Percentiles rank a stretch among this genome's conserved stretches.
Evolutionary conservation across 2,888 invertebrate species (phyloP).

Genomic region (Campoplex capitator): DNA sequence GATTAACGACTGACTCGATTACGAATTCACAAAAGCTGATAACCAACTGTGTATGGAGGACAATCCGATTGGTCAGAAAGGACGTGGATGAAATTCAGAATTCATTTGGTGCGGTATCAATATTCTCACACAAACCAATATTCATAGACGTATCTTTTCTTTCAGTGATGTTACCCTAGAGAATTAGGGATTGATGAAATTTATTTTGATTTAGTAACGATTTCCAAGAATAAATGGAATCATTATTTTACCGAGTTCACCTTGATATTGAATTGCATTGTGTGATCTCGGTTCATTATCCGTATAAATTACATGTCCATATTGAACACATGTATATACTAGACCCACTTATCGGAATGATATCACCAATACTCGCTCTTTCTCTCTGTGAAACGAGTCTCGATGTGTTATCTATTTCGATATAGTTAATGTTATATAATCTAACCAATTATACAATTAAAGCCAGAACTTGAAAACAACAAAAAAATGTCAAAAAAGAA

Average conservation of each 20-base stretch:
- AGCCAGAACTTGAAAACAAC: constrained; percentile 16
- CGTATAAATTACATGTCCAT: not conserved
- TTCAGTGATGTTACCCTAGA: constrained; percentile 47
- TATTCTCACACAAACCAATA: constrained; percentile 14
- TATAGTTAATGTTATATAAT: constrained; percentile 55
- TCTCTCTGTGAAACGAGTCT: constrained; percentile 29
- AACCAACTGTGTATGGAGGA: constrained; percentile 55
- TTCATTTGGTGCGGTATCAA: constrained; percentile 53
- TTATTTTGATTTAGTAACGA: constrained; percentile 37
- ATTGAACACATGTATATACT: constrained; percentile 9
- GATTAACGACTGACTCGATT: constrained; percentile 72
- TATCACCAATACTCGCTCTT: constrained; percentile 51
- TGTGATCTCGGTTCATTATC: constrained; percentile 27
- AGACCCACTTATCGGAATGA: constrained; percentile 60
- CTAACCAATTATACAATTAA: constrained; percentile 43
- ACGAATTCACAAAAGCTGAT: constrained; percentile 72
- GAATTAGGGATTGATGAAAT: constrained; percentile 37
- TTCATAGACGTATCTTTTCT: constrained; percentile 40
- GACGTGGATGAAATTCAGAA: constrained; percentile 53
- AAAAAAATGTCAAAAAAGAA: constrained; percentile 20
- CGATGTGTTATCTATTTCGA: constrained; percentile 54
- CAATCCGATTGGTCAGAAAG: constrained; percentile 9
- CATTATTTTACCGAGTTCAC: constrained; percentile 34
- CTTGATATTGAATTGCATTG: constrained; percentile 42
- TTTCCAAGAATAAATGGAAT: constrained; percentile 46